These are phyloP conservation scores for Cremastinae sp. DNA, from an alignment of 2,888 invertebrate species.

Conservation along the genomic window DNA sequence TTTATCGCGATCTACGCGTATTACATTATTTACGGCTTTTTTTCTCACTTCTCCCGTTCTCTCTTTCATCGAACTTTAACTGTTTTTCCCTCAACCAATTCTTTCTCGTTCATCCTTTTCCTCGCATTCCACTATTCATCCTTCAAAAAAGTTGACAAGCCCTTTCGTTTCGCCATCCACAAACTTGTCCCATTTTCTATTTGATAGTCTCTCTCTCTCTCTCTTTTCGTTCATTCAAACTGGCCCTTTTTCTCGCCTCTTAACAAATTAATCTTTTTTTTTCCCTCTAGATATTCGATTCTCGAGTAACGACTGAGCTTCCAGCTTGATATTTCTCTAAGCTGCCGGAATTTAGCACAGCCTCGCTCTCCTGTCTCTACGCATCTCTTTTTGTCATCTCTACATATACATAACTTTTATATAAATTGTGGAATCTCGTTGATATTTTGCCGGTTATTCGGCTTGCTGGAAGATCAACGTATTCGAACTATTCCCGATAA, in stretches of 20 bases:
- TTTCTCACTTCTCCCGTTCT: neutral
- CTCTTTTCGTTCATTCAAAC: conserved; percentile 1
- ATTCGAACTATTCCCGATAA: neutral
- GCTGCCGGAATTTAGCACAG: conserved; percentile 41
- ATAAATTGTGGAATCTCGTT: conserved; percentile 51
- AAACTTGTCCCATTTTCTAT: conserved; percentile 12
- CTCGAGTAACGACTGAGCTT: neutral
- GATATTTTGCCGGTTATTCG: conserved; percentile 21
- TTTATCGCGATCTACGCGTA: conserved; percentile 47
- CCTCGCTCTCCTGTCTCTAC: conserved; percentile 9
- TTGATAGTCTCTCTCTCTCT: neutral
- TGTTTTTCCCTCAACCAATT: too few species aligned
- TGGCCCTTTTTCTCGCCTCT: neutral
- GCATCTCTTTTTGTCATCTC: conserved; percentile 8
- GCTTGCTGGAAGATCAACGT: conserved; percentile 36
- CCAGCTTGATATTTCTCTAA: conserved; percentile 6
- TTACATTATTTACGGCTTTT: conserved; percentile 48
- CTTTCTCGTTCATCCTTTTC: neutral
- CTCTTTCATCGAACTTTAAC: too few species aligned
- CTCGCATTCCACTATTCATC: conserved; percentile 9
- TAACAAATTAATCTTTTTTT: neutral
- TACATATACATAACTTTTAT: conserved; percentile 25
- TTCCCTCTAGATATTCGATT: neutral
- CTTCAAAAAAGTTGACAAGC: conserved; percentile 50
- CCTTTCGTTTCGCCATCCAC: conserved; percentile 30